Conservation (phyloP, 1,140 invertebrate species). For the Pachyrhynchus sulphureomaculatus region DNA sequence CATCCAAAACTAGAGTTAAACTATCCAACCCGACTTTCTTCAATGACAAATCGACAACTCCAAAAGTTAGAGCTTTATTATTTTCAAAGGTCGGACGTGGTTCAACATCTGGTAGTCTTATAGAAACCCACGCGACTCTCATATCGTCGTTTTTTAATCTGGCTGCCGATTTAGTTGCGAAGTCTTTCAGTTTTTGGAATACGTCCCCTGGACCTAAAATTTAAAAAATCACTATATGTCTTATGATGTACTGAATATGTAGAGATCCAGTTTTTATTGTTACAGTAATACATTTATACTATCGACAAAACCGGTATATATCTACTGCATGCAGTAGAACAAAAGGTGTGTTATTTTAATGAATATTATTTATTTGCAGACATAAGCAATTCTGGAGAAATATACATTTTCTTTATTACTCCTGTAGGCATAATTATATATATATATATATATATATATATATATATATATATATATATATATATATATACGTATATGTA, state of each 20-base stretch:
- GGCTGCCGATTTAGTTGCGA: constrained; percentile 61
- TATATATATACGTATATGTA: too few relatives aligned
- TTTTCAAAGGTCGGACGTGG: constrained; percentile 35
- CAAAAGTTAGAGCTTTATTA: constrained; percentile 61
- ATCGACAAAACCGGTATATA: too few relatives aligned
- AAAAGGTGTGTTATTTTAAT: too few relatives aligned
- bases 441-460: too few relatives aligned
- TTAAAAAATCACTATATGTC: background rate
- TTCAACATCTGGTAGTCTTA: constrained; percentile 58
- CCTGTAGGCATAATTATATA: too few relatives aligned
- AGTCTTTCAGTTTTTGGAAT: constrained; percentile 65
- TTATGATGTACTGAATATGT: constrained; percentile 24
- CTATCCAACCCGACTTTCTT: constrained; percentile 71
- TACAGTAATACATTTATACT: too few relatives aligned
- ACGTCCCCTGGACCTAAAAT: constrained; percentile 52
- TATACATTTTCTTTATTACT: too few relatives aligned
- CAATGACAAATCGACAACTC: constrained; percentile 68
- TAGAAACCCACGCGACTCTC: constrained; percentile 71
- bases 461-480: too few relatives aligned
- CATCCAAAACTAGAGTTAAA: constrained; percentile 66
- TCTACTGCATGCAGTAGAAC: too few relatives aligned
- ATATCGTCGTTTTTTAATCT: constrained; percentile 69
- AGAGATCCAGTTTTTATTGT: too few relatives aligned
- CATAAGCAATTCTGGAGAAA: too few relatives aligned
- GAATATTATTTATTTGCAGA: too few relatives aligned